These are phyloP conservation scores for Alviniconcha strummeri DNA, from an alignment of 2,888 invertebrate species.

Conservation along the genomic window DNA sequence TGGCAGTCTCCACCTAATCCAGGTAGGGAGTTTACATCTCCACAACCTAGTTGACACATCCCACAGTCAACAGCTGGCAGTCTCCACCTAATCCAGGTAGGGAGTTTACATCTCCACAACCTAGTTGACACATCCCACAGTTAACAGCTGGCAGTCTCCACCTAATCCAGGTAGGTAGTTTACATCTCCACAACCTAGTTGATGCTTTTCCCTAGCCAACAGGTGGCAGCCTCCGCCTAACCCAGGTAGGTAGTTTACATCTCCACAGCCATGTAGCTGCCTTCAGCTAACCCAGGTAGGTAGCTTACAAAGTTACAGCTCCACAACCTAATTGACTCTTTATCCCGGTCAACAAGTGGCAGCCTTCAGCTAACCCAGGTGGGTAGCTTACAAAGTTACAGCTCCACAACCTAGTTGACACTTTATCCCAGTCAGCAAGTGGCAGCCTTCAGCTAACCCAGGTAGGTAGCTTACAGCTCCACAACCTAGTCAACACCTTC, in stretches of 20 bases:
- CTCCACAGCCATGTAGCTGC: no score
- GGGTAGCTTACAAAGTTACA: no score
- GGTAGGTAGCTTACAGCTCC: constrained; percentile 41
- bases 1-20: constrained; percentile 48
- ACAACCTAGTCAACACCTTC: neutral
- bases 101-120: constrained; percentile 10
- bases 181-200: no score
- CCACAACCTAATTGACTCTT: neutral
- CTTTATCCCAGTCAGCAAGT: constrained; percentile 40
- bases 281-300: no score
- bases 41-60: no score
- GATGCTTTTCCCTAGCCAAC: no score
- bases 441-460: constrained; percentile 61
- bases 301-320: no score
- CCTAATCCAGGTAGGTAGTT: constrained; percentile 53
- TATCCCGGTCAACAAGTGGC: constrained; percentile 49
- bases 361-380: constrained; percentile 37
- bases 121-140: no score
- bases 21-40: constrained; percentile 42
- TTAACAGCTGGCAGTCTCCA: constrained; percentile 23
- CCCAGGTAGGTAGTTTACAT: constrained; percentile 47
- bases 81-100: constrained; percentile 55
- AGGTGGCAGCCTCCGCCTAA: constrained; percentile 43
- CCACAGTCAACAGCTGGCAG: no score
- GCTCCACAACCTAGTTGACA: neutral